Evolutionary conservation across 2,797 vertebrate genomes (phyloP).

Genomic region (Enoplosus armatus): DNA sequence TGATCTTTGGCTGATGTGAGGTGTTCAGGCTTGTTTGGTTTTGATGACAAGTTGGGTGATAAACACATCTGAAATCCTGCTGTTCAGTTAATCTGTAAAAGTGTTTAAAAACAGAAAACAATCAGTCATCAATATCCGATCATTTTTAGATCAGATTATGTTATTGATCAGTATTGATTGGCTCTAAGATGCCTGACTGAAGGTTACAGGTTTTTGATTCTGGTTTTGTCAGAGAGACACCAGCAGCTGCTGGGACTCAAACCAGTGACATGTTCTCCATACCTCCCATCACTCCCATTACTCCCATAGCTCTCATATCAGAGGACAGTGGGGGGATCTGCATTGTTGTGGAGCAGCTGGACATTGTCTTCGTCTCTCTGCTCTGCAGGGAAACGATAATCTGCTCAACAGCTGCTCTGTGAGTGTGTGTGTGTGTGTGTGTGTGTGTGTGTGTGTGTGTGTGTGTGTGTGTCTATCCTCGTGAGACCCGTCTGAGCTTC

Average conservation of each 20-base stretch:
- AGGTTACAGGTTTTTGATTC: not conserved
- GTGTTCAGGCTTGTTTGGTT: too few species aligned
- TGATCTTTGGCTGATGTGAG: too few species aligned
- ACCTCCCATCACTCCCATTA: slow-evolving; percentile 20
- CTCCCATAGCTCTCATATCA: slow-evolving; percentile 21
- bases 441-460: not conserved
- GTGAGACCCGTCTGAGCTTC: too few species aligned
- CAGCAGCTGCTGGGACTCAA: slow-evolving; percentile 60
- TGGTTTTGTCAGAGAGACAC: slow-evolving; percentile 45
- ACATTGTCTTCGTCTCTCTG: slow-evolving; percentile 67
- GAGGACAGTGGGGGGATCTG: slow-evolving; percentile 23
- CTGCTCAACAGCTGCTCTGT: slow-evolving; percentile 46
- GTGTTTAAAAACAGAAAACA: not conserved
- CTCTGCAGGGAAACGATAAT: slow-evolving; percentile 36
- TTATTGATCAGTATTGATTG: not conserved
- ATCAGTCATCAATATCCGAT: not conserved
- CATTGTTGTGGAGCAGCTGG: slow-evolving; percentile 76
- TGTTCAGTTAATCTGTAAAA: too few species aligned
- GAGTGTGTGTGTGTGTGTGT: not conserved
- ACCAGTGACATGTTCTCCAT: slow-evolving; percentile 42
- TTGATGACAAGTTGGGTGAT: too few species aligned
- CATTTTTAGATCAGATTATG: not conserved
- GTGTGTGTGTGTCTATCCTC: too few species aligned
- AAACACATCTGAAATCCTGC: too few species aligned
- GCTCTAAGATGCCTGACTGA: too few species aligned